phyloP scores from a whole-genome alignment of 2,888 invertebrate species.

The Lottia gigantea region DNA sequence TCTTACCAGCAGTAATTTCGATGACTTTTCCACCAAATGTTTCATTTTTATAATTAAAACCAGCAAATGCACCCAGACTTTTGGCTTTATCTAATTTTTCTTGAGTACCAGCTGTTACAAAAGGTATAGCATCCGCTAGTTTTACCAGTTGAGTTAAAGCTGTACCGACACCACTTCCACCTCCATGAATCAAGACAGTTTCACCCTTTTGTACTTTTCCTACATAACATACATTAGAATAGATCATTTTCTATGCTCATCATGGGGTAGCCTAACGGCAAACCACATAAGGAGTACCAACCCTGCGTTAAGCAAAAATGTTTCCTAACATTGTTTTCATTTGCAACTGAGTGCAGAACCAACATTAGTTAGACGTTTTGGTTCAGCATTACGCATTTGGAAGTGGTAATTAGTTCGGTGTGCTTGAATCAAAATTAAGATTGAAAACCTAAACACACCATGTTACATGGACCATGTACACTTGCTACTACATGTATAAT shows the following conservation, averaged over 20 bases:
- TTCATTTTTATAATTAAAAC: slow-evolving; percentile 66
- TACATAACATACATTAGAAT: slow-evolving; percentile 24
- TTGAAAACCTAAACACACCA: too few relatives aligned
- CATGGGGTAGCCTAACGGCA: too few relatives aligned
- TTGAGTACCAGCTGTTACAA: slow-evolving; percentile 65
- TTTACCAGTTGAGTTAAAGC: slow-evolving; percentile 65
- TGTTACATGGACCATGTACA: too few relatives aligned
- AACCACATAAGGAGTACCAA: too few relatives aligned
- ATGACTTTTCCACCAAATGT: slow-evolving; percentile 57
- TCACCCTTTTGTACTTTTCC: slow-evolving; percentile 60
- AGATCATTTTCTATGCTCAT: too few relatives aligned
- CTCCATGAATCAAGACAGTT: slow-evolving; percentile 67
- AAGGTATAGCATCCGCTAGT: slow-evolving; percentile 53
- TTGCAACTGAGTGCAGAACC: too few relatives aligned
- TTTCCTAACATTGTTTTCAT: too few relatives aligned
- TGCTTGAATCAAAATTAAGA: too few relatives aligned
- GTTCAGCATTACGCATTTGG: too few relatives aligned
- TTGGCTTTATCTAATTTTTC: slow-evolving; percentile 58
- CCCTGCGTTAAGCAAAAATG: too few relatives aligned
- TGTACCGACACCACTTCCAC: slow-evolving; percentile 68
- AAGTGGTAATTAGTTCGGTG: neutral
- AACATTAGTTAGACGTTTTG: too few relatives aligned
- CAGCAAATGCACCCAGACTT: slow-evolving; percentile 60
- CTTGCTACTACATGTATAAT: too few relatives aligned
- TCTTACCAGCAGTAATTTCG: slow-evolving; percentile 57